A percentile compares a stretch with the other conserved stretches of the same genome.
Evolutionary conservation across 2,888 invertebrate genomes (phyloP).

Genomic region (Protophormia terraenovae): DNA sequence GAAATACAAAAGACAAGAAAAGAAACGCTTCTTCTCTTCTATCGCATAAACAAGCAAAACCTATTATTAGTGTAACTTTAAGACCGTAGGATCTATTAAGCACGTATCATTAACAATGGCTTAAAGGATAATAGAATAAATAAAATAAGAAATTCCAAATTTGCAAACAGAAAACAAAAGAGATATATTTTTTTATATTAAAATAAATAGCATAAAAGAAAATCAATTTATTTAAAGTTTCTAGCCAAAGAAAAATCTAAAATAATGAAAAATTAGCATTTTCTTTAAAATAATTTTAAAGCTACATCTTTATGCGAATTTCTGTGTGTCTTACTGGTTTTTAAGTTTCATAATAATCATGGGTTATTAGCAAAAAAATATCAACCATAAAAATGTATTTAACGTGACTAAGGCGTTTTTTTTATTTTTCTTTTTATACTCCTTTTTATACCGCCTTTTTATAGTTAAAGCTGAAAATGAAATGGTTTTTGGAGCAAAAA

Average conservation of each 20-base stretch:
- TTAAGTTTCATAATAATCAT: slow-evolving; percentile 30
- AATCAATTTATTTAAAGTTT: slow-evolving; percentile 8
- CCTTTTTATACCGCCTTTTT: not conserved
- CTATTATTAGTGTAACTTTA: slow-evolving; percentile 58
- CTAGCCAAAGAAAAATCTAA: not conserved
- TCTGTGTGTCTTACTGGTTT: not conserved
- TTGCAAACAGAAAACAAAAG: not conserved
- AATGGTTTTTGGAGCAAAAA: slow-evolving; percentile 9
- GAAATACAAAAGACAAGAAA: slow-evolving; percentile 16
- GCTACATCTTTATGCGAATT: not conserved
- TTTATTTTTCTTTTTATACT: not conserved
- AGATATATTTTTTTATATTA: not conserved
- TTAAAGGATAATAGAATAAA: slow-evolving; percentile 47
- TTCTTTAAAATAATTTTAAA: not conserved
- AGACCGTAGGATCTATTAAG: slow-evolving; percentile 21
- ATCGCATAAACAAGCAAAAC: slow-evolving; percentile 13
- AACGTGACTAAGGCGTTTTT: slow-evolving; percentile 42
- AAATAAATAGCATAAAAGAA: not conserved
- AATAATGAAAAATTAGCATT: slow-evolving; percentile 19
- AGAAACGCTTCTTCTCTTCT: not conserved
- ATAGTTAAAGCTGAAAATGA: not conserved
- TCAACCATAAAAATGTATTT: slow-evolving; percentile 51
- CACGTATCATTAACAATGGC: slow-evolving; percentile 45
- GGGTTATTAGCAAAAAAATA: slow-evolving; percentile 39
- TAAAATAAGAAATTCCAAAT: not conserved